These are phyloP conservation scores for Napeogenes sylphis DNA, from an alignment of 2,888 invertebrate species.

Conservation along the genomic window DNA sequence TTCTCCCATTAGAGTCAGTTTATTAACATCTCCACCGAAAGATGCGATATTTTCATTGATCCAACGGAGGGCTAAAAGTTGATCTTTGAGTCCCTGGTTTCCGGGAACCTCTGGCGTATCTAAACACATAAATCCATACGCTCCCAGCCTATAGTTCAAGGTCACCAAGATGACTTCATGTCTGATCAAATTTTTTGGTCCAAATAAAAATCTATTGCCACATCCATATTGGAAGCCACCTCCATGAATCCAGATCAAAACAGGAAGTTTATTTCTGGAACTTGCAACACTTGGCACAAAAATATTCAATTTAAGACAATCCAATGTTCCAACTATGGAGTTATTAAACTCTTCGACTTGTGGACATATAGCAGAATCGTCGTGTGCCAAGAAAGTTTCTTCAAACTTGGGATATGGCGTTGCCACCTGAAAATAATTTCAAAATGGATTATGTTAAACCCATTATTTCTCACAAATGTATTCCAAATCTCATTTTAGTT, in stretches of 20 bases:
- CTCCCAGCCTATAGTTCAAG: slow-evolving; percentile 53
- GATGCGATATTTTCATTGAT: slow-evolving; percentile 50
- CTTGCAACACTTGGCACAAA: slow-evolving; percentile 65
- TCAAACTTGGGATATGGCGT: slow-evolving; percentile 40
- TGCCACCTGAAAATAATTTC: slow-evolving; percentile 40
- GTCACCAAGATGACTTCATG: slow-evolving; percentile 53
- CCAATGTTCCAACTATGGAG: slow-evolving; percentile 53
- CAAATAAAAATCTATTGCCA: slow-evolving; percentile 40
- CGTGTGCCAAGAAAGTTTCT: slow-evolving; percentile 43
- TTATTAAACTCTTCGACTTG: slow-evolving; percentile 41
- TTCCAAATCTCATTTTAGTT: too few species aligned
- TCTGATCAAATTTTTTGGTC: slow-evolving; percentile 45
- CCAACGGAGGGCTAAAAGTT: slow-evolving; percentile 51
- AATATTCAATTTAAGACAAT: slow-evolving; percentile 80
- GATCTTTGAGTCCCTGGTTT: slow-evolving; percentile 59
- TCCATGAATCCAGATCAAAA: slow-evolving; percentile 59
- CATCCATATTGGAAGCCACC: slow-evolving; percentile 51
- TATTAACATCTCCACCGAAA: slow-evolving; percentile 51
- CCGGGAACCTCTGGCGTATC: slow-evolving; percentile 47
- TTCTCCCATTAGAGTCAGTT: slow-evolving; percentile 52
- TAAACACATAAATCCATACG: slow-evolving; percentile 58
- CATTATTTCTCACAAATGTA: too few species aligned
- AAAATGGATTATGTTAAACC: background rate
- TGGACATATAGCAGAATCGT: slow-evolving; percentile 46
- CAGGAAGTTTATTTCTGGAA: slow-evolving; percentile 38